A percentile compares a stretch with the other conserved stretches of the same genome.
Conservation (phyloP, 2,113 vertebrate genomes). For the Guaruba guarouba region DNA sequence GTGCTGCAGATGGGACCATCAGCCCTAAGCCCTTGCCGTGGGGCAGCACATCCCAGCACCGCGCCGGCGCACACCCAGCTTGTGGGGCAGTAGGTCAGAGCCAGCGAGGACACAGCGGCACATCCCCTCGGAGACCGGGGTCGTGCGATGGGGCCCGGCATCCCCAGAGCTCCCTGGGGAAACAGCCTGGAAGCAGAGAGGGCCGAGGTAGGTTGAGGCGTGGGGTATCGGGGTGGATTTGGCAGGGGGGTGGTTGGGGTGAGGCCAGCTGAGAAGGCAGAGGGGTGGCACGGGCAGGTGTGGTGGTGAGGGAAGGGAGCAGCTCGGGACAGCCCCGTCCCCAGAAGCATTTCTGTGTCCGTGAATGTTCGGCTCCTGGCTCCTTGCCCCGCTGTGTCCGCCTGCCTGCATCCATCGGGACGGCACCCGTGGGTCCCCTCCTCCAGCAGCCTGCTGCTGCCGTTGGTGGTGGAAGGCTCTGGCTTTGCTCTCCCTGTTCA, state of each 20-base stretch:
- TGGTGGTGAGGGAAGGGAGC: background rate
- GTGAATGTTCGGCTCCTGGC: background rate
- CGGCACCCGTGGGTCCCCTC: background rate
- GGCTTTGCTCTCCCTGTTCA: background rate
- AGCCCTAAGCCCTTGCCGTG: background rate
- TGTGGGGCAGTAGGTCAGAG: constrained; percentile 40
- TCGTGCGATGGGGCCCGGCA: accelerated
- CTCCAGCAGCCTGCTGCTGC: background rate
- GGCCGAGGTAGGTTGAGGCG: background rate
- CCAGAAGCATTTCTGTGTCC: background rate
- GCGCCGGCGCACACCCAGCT: background rate
- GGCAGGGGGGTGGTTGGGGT: background rate
- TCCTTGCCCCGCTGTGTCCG: accelerated
- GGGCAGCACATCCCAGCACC: background rate
- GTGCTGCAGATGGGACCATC: constrained; percentile 30
- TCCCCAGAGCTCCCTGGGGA: accelerated
- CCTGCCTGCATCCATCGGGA: accelerated
- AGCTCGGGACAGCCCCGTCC: background rate
- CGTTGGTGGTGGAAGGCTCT: background rate
- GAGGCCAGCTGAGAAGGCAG: background rate
- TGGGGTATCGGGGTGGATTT: accelerated
- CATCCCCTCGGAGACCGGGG: accelerated
- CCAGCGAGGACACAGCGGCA: background rate
- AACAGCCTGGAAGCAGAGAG: background rate
- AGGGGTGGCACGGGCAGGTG: background rate